Base-by-base conservation (phyloP, 2,113 vertebrate species). In the Misgurnus anguillicaudatus region DNA sequence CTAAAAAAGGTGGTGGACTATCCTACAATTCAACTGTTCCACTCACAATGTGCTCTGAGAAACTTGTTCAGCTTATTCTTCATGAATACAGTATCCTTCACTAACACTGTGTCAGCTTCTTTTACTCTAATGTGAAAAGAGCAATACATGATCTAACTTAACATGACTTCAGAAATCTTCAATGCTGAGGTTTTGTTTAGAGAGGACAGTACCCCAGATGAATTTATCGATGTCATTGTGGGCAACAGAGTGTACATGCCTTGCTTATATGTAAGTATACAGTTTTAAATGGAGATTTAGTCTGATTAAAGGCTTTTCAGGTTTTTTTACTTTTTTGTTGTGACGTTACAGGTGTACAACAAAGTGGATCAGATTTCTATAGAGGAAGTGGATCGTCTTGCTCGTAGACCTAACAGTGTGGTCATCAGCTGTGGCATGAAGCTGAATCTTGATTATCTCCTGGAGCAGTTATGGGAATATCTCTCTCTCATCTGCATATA, bases 381-480 rank as follows among this genome's bases (percentile, higher is more conserved):
- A 86, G 98, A 99, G 84, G 98, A 98, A 86, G 96, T 99, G 64
- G 94, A 99, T 86, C 95, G 97, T 7, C 91, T 99, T 42, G 97
- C 98, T 63, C 93, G 90, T 77, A 93, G 92, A 83, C 85, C 95
- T 14, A 87, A 98, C 92, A 98, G 98, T 8, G 96, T 97, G 42
- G 97, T 99, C 5, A 97, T 99, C 90, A 99, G 98, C 84, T 99
- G 98, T 63, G 97, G 97, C 38, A 99, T 99, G 98, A 98, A 97
- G 67, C 89, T 99, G 84, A 99, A 99, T 88, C 87, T 99, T 89
- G 98, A 99, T 78, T 98, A 95, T 76, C 89, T 99, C 77, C 90
- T 99, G 82, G 98, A 99, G 85, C 95, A 83, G 85, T 90, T 99
- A 41, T 99, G 98, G 98, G 97, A 99, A 36, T 97, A 97, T 85